phyloP scores from a whole-genome alignment of 2,888 invertebrate species.

The Pemphredon lugubris region DNA sequence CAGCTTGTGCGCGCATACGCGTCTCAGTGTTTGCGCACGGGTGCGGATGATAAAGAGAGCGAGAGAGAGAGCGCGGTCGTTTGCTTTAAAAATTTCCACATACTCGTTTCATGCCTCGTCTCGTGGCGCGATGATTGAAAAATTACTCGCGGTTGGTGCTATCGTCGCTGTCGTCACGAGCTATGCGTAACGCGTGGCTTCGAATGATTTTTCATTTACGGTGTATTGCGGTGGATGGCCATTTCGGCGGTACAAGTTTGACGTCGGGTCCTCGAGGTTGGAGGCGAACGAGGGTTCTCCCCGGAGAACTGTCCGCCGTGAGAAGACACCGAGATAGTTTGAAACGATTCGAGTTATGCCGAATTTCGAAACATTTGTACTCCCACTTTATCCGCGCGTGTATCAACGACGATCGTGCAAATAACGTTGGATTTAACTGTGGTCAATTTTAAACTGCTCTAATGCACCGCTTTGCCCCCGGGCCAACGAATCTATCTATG shows the following conservation, averaged over 20 bases:
- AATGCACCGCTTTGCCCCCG: too few relatives aligned
- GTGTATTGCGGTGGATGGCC: neutral
- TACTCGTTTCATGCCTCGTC: neutral
- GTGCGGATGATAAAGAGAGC: neutral
- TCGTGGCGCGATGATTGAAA: conserved; percentile 10
- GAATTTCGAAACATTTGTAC: too few relatives aligned
- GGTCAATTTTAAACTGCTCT: too few relatives aligned
- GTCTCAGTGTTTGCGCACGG: neutral
- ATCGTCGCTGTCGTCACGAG: neutral
- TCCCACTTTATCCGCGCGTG: too few relatives aligned
- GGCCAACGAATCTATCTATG: too few relatives aligned
- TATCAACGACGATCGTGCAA: too few relatives aligned
- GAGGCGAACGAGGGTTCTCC: neutral
- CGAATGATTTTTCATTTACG: conserved; percentile 18
- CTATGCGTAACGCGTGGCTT: neutral
- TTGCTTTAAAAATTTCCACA: conserved; percentile 23
- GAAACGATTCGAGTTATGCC: too few relatives aligned
- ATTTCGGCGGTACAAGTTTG: conserved; percentile 1
- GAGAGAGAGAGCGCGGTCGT: neutral
- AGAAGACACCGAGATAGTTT: too few relatives aligned
- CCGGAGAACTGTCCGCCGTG: neutral
- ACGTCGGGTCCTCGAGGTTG: neutral
- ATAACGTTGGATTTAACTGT: too few relatives aligned
- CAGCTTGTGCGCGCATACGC: neutral
- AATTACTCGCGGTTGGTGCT: conserved; percentile 20